Base-by-base conservation (phyloP, 2,888 invertebrate genomes). In the Drosophila niveifrons region DNA sequence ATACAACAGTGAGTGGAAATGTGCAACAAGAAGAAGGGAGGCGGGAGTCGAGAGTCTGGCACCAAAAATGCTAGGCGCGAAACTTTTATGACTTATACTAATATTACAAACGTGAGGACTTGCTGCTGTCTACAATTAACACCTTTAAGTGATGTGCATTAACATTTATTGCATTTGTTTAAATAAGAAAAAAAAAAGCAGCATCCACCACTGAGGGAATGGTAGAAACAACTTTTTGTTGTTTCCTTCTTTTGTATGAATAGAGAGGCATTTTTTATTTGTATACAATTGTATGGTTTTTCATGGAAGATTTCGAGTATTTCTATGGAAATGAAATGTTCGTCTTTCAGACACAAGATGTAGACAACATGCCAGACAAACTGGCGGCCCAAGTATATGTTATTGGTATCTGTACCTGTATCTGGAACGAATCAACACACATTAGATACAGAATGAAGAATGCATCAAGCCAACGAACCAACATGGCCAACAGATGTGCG, bases 401-500 rank as follows among this genome's bases (percentile, higher is more conserved):
- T 59, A 52, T 46, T 65, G 47, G 59, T 72, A 79, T 61, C 63
- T 74, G 58, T 58, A 63, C 39, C 75, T 56, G 56, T 63, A 61
- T 59, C 77, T 84, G 77, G 72, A 81, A 80, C 86, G 79, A 81
- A 85, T 82, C 70, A 65, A 62, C 57, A 34, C 64, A 63, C 75
- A 80, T 75, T 82, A 84, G 82, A 84, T 65, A 78, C 75, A 53
- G 46, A 59, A 44, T 43, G 61, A 56, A 62, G 85, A 68, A 64
- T 69, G 74, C 80, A 70, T 51, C 36, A 51, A 48, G 63, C 64
- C 63, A 51, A 6, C 44, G 44, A 18, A 17, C 55, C 34, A 46
- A 57, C 57, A 57, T 86, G 84, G 81, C 70, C 71, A 87, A 78
- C 82, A 82, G 82, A 82, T 82, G 82, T 84, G 76, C 82, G 68